A percentile compares a stretch with the other conserved stretches of the same genome.
Conservation (phyloP, 1,140 invertebrate species). For the Heliconius congener region DNA sequence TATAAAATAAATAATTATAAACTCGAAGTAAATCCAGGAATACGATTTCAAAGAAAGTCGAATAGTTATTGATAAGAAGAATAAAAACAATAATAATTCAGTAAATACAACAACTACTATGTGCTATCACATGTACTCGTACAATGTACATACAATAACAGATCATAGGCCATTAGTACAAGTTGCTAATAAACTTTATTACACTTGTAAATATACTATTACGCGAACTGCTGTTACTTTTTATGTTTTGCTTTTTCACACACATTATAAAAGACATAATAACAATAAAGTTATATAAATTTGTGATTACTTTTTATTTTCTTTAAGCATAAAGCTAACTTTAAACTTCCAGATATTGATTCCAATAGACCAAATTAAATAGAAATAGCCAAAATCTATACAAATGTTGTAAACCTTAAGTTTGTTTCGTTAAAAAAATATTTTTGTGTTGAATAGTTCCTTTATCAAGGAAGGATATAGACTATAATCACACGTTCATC, state of each 20-base stretch:
- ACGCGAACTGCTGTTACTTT: background rate
- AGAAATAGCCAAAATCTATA: too few species aligned
- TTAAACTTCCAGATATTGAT: background rate
- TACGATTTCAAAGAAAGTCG: background rate
- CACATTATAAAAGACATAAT: background rate
- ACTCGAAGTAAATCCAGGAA: background rate
- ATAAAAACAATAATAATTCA: background rate
- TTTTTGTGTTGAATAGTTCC: too few species aligned
- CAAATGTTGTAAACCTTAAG: too few species aligned
- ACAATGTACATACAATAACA: background rate
- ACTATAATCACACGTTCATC: too few species aligned
- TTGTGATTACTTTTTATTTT: background rate
- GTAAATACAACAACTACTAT: background rate
- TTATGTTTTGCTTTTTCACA: constrained; percentile 3
- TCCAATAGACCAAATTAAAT: too few species aligned
- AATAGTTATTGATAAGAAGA: background rate
- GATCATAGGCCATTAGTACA: constrained; percentile 10
- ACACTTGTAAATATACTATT: constrained; percentile 8
- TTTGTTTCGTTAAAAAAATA: too few species aligned
- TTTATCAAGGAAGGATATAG: too few species aligned
- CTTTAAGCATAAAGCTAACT: background rate
- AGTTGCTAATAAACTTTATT: background rate
- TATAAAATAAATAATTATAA: too few species aligned
- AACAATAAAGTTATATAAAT: background rate
- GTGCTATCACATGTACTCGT: background rate